Conservation (phyloP, 2,797 vertebrate genomes). For the Anabacerthia variegaticeps region DNA sequence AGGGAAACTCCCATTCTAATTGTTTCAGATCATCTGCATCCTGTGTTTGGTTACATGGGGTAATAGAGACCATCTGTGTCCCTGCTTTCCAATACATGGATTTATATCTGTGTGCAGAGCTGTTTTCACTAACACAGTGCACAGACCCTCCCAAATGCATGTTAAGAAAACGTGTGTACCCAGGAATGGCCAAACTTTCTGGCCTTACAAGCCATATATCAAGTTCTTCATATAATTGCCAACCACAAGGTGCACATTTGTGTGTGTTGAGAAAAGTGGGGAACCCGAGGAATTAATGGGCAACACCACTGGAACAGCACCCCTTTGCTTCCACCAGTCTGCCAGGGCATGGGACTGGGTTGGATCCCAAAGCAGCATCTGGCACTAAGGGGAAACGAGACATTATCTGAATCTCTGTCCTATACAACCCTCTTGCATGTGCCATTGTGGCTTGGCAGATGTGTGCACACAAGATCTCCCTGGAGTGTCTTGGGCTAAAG, state of each 20-base stretch:
- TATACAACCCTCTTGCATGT: fast-evolving
- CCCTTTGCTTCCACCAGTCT: neutral
- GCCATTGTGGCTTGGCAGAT: fast-evolving
- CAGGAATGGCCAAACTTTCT: neutral
- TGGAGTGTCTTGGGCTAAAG: neutral
- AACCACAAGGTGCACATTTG: neutral
- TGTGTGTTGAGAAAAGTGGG: fast-evolving
- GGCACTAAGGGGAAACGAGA: neutral
- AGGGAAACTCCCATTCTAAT: neutral
- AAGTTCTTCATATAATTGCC: neutral
- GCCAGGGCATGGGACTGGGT: fast-evolving
- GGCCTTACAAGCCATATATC: neutral
- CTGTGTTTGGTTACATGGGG: neutral
- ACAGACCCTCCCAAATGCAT: neutral
- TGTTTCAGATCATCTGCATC: slow-evolving; percentile 15
- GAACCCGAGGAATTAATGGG: neutral
- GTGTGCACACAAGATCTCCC: fast-evolving
- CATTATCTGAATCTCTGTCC: neutral
- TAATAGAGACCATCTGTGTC: neutral
- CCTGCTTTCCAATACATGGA: neutral
- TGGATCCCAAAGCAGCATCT: neutral
- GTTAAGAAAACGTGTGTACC: neutral
- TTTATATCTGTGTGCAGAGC: neutral
- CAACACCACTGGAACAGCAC: fast-evolving
- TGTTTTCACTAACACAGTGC: neutral